Evolutionary conservation across 2,888 invertebrate species (phyloP), one percentile per base, ranked within the genome.

Genomic region (Pachliopta kotzebuea): DNA sequence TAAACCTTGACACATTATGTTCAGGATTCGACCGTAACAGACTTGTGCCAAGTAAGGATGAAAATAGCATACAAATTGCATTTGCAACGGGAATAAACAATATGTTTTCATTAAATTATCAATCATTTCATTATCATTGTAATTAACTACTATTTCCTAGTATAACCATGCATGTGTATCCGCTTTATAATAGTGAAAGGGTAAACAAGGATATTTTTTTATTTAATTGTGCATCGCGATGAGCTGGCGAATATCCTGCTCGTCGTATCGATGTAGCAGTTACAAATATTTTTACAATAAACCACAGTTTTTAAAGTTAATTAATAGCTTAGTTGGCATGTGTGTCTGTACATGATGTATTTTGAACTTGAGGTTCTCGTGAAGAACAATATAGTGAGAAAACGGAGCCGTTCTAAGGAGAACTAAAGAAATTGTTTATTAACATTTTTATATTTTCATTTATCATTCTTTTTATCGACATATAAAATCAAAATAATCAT

Each of bases 1-100:
- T 21, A 55, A 61, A 26, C 6, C 37, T 42, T 20, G 23, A 14
- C 7, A 26, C 23, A 53, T 53, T 23, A 31, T 18, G 56, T 7
- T 21, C 24, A 31, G 55, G 24, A 61, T 49, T 14, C 29, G 11
- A 20, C 1, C 53, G 53, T 37, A 52, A 56, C 62, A n/a, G 52
- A 42, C 4, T n/a, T 14, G 37, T 62, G 62, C 56, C 62, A 62
- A 62, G 62, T 57, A 37, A 62, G 24, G 23, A 61, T n/a, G 56
- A 56, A 31, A 49, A 49, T 56, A 0, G 49, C 21, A 56, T 62
- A 29, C 50, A 56, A 62, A 56, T 26, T 56, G 50, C n/a, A 21
- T 37, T 61, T 55, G 55, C 60, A 52, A 52, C 23, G 52, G 52
- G 52, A 52, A 52, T 52, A 20, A 23, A n/a, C 52, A 21, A 52